Evolutionary conservation across 2,888 invertebrate genomes (phyloP), one percentile per base, ranked within the genome.

Genomic region (Microchrysa polita): DNA sequence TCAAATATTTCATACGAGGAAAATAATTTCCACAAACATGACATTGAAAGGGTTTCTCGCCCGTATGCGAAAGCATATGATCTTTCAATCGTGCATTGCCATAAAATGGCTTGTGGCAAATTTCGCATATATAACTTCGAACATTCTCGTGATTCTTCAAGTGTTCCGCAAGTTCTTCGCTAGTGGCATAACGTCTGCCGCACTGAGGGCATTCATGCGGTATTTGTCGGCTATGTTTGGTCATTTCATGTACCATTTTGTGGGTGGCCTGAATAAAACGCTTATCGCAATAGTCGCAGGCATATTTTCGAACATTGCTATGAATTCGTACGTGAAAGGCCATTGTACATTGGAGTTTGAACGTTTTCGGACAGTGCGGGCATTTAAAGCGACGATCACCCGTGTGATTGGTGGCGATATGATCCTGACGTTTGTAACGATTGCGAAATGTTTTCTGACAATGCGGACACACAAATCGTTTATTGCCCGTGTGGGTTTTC

Each of bases 41-140:
- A 55, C 76, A 76, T 2, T 78, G 77, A 57, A 72, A 74, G 12
- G 73, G 74, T 72, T 82, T 81, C 2, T 80, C 80, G 4, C 80
- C 80, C 7, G 82, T 80, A 67, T 83, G 82, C 77, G 81, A 80
- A n/a, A 82, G 79, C 75, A 79, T 79, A 67, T 83, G 82, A 67
- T 83, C 81, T 2, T 79, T 79, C 4, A 83, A 67, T 1, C 81
- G 78, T 1, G 80, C 80, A n/a, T 79, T 79, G 1, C 82, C 80
- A 14, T 81, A 81, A 40, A 82, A 82, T 0, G 79, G 75, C 60
- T 82, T 81, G 5, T 75, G 77, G 72, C 82, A 82, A 7, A 78
- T 77, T 20, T 78, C 78, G 40, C 82, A 82, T 0, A 78, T 79
- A 55, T 78, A 82, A 0, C 81, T 82, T 7, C 80, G 79, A n/a